Conservation (phyloP, 2,888 invertebrate species). For the Bhutanitis thaidina region DNA sequence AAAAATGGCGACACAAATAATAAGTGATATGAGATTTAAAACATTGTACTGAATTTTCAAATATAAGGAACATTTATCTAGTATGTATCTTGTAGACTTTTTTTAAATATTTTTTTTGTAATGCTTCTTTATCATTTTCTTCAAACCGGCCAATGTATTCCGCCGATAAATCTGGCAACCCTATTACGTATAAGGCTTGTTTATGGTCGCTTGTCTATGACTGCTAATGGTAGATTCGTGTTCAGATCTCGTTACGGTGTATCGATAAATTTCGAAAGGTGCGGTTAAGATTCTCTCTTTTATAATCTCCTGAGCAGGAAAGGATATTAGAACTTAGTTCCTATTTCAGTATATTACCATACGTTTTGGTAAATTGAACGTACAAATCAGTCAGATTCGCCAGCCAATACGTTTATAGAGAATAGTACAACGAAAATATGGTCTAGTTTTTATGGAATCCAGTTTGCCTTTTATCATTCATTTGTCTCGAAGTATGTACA, state of each 20-base stretch:
- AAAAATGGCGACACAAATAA: too few species aligned
- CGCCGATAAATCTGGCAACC: conserved; percentile 7
- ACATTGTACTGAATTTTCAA: too few species aligned
- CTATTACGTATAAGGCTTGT: conserved; percentile 37
- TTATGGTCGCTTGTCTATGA: conserved; percentile 55
- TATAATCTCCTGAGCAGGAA: conserved; percentile 37
- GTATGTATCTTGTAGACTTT: too few species aligned
- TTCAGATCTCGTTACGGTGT: conserved; percentile 60
- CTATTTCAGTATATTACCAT: conserved; percentile 4
- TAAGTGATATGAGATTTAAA: too few species aligned
- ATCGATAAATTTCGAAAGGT: conserved; percentile 53
- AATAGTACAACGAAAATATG: too few species aligned
- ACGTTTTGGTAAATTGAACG: background rate
- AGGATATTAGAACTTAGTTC: conserved; percentile 24
- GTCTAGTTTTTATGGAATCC: too few species aligned
- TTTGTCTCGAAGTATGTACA: too few species aligned
- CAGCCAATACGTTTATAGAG: too few species aligned
- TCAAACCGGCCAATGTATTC: background rate
- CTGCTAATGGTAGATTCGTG: conserved; percentile 70
- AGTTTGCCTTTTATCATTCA: too few species aligned
- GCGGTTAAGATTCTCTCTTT: conserved; percentile 37
- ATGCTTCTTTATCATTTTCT: background rate
- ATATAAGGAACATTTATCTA: too few species aligned
- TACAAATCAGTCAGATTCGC: background rate
- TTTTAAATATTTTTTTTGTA: too few species aligned